Evolutionary conservation across 1,140 invertebrate species (phyloP).

Genomic region (Euglossa dilemma): DNA sequence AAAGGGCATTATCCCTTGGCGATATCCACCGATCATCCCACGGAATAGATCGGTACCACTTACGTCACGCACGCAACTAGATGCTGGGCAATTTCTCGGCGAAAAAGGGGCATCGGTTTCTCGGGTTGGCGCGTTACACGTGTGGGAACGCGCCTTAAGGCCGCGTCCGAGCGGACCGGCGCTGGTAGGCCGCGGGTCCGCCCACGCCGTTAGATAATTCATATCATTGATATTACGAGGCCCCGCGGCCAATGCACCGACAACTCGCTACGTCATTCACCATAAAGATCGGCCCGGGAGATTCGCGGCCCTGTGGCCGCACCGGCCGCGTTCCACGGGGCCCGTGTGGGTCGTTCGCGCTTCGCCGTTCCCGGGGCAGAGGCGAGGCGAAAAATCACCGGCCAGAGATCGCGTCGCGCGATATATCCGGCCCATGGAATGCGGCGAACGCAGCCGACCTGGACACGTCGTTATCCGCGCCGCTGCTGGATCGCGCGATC

Average conservation of each 20-base stretch:
- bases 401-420: neutral
- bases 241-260: conserved; percentile 53
- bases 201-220: conserved; percentile 70
- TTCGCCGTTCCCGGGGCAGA: neutral
- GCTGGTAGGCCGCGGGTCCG: conserved; percentile 58
- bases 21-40: neutral
- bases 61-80: neutral
- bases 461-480: too few relatives aligned
- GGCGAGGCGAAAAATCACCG: neutral
- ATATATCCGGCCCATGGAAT: neutral
- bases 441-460: neutral
- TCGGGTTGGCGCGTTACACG: conserved; percentile 22
- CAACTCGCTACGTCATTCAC: conserved; percentile 51
- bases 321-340: neutral
- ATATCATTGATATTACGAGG: conserved; percentile 63
- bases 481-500: conserved; percentile 7
- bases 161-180: neutral
- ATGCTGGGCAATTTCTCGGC: neutral
- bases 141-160: conserved; percentile 13
- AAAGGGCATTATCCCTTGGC: neutral
- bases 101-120: neutral
- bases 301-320: conserved; percentile 38
- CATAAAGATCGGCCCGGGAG: conserved; percentile 52
- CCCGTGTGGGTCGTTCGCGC: neutral
- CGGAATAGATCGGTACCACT: neutral